These are phyloP conservation scores for Zosterops borbonicus DNA, from an alignment of 2,113 vertebrate species.

Conservation along the genomic window DNA sequence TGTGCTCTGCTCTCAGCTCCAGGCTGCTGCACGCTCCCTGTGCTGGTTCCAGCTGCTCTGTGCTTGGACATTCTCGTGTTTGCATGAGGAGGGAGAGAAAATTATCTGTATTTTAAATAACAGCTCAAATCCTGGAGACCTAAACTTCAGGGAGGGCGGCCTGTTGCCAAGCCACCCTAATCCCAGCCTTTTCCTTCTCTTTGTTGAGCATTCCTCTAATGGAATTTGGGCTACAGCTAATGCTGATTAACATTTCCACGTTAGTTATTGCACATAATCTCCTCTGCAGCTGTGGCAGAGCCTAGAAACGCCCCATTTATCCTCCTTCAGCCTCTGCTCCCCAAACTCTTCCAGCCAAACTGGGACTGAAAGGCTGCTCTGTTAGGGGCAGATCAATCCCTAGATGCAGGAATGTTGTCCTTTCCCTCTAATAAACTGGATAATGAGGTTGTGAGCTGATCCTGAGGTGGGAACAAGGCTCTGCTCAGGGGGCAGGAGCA, in stretches of 20 bases:
- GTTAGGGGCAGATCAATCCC: background rate
- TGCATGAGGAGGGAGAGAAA: fast-evolving
- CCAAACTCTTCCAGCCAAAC: background rate
- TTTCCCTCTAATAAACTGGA: background rate
- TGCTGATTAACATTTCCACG: background rate
- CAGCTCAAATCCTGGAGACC: background rate
- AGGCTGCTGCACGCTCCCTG: background rate
- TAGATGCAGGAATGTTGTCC: background rate
- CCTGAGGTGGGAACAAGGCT: background rate
- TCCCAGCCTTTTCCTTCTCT: background rate
- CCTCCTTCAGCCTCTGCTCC: no score
- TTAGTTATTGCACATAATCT: background rate
- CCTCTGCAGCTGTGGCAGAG: background rate
- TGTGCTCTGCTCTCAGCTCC: background rate
- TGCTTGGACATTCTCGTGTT: background rate
- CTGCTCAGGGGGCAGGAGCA: background rate
- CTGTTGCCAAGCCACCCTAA: background rate
- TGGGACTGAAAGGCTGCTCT: background rate
- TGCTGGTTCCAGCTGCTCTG: background rate
- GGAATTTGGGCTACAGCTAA: background rate
- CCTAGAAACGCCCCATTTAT: background rate
- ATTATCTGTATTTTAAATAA: background rate
- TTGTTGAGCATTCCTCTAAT: background rate
- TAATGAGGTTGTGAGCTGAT: background rate
- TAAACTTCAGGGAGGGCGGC: background rate